These are phyloP conservation scores for Julus scanicus DNA, from an alignment of 2,888 invertebrate genomes.

Conservation along the genomic window DNA sequence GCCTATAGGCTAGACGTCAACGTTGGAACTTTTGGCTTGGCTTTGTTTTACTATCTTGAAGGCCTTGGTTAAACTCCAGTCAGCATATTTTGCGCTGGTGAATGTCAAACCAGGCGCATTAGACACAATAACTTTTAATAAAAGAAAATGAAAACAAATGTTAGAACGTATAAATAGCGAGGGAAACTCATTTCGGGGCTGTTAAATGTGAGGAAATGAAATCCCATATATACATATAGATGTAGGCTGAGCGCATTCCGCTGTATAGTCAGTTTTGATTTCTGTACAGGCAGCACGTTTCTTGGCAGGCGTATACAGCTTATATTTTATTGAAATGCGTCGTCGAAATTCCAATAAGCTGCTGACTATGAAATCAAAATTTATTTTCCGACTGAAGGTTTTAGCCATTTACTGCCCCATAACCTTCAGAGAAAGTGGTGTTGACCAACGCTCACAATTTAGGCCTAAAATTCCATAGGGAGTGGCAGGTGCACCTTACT, in stretches of 20 bases:
- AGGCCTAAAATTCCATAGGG: conserved; percentile 30
- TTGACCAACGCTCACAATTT: neutral
- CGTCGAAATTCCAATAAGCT: conserved; percentile 16
- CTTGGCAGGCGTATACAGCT: neutral
- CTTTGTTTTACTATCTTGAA: conserved; percentile 3
- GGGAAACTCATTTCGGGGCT: conserved; percentile 10
- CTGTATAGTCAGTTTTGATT: neutral
- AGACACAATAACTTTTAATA: conserved; percentile 27
- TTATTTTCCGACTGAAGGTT: neutral
- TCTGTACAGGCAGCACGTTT: neutral
- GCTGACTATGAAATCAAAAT: conserved; percentile 33
- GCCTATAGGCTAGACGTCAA: neutral
- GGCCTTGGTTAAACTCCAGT: neutral
- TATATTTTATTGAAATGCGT: conserved; percentile 5
- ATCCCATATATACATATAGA: conserved; percentile 15
- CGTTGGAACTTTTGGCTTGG: conserved; percentile 2
- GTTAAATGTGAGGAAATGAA: conserved; percentile 26
- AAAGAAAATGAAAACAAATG: conserved; percentile 33
- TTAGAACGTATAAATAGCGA: conserved; percentile 26
- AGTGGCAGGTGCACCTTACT: neutral
- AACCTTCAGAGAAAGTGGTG: conserved; percentile 1
- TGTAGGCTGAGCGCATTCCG: neutral
- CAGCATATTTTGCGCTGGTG: conserved; percentile 6
- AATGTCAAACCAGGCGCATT: neutral
- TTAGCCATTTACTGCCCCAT: neutral